Percentiles rank a stretch among this genome's conserved stretches.
phyloP scores from a whole-genome alignment of 2,888 invertebrate genomes.

The Sepiola atlantica region DNA sequence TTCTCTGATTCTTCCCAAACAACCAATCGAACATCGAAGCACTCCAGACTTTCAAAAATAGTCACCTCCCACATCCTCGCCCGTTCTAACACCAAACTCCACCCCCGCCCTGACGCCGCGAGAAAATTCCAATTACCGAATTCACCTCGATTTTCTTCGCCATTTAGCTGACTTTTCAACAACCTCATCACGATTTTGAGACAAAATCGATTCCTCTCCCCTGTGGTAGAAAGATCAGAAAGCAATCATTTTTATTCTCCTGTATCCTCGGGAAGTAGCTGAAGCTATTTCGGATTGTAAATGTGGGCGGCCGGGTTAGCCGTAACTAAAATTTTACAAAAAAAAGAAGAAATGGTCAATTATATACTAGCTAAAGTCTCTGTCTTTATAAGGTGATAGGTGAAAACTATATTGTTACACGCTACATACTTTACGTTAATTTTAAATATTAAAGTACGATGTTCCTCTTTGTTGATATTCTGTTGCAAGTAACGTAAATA shows the following conservation, averaged over 20 bases:
- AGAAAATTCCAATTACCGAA: constrained; percentile 8
- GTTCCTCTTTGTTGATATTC: too few species aligned
- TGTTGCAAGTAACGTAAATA: too few species aligned
- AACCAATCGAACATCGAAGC: neutral
- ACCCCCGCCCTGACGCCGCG: neutral
- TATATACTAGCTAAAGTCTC: too few species aligned
- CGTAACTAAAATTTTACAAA: too few species aligned
- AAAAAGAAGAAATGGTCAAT: too few species aligned
- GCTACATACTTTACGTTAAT: too few species aligned
- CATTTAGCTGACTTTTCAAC: neutral
- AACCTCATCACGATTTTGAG: constrained; percentile 32
- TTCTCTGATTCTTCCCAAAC: neutral
- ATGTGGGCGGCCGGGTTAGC: neutral
- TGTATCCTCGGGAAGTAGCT: neutral
- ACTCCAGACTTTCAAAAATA: neutral
- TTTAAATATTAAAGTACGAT: too few species aligned
- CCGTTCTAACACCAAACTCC: too few species aligned
- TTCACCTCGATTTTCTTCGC: neutral
- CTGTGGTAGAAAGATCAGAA: neutral
- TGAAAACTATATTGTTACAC: too few species aligned
- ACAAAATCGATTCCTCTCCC: neutral
- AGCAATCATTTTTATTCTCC: neutral
- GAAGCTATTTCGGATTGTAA: neutral
- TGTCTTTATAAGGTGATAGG: too few species aligned
- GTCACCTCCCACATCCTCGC: neutral